These are phyloP conservation scores for Amazona guildingii DNA, from an alignment of 2,113 vertebrate species.

Conservation along the genomic window DNA sequence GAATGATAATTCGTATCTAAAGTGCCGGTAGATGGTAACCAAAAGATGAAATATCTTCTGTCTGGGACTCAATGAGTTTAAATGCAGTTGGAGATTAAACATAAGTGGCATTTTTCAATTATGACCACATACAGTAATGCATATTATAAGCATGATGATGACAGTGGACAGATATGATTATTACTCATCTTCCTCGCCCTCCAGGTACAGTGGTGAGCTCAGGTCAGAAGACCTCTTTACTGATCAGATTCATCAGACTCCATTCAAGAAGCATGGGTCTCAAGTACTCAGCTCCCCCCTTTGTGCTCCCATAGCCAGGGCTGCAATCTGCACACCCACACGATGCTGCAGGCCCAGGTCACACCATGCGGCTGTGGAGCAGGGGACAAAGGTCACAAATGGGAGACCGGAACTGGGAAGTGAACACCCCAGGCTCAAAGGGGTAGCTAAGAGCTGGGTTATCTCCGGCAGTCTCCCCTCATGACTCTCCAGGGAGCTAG, in stretches of 20 bases:
- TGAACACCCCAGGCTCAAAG: neutral
- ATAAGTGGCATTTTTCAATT: neutral
- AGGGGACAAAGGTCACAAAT: neutral
- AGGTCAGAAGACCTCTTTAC: neutral
- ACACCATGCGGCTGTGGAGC: neutral
- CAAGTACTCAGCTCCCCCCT: neutral
- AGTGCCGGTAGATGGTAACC: neutral
- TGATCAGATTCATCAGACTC: neutral
- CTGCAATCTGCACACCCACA: fast-evolving
- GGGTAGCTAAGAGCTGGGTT: neutral
- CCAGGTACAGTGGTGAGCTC: neutral
- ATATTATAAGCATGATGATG: neutral
- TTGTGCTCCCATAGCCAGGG: fast-evolving
- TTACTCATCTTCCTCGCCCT: neutral
- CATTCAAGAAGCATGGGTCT: neutral
- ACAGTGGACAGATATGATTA: neutral
- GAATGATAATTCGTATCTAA: neutral
- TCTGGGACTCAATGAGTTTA: neutral
- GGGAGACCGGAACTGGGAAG: neutral
- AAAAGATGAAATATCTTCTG: neutral
- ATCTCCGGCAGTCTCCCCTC: neutral
- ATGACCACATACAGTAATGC: neutral
- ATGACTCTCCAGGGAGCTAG: neutral
- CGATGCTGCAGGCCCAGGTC: fast-evolving
- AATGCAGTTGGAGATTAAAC: neutral